Evolutionary conservation across 2,888 invertebrate species (phyloP).

Genomic region (Idaea aversata): DNA sequence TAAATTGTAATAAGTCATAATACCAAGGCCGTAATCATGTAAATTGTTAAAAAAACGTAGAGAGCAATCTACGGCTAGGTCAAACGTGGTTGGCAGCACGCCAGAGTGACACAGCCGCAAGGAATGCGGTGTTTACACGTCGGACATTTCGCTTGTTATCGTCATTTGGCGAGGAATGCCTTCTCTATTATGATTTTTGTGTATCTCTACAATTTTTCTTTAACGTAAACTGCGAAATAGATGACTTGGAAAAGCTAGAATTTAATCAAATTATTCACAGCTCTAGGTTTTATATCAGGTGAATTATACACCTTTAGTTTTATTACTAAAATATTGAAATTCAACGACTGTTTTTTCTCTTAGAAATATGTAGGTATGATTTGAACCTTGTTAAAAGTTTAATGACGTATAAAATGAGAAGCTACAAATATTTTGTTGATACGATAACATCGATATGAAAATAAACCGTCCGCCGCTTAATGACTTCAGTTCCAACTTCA

Average conservation of each 20-base stretch:
- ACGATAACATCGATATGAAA: neutral
- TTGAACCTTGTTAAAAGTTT: neutral
- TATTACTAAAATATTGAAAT: neutral
- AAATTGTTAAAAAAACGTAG: conserved; percentile 13
- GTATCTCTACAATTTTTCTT: conserved; percentile 21
- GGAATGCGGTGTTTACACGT: conserved; percentile 72
- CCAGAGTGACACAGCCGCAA: conserved; percentile 69
- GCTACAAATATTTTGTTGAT: neutral
- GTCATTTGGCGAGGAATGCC: conserved; percentile 41
- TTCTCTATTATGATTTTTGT: conserved; percentile 32
- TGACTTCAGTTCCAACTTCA: conserved; percentile 10
- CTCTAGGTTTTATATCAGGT: neutral
- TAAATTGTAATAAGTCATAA: conserved; percentile 22
- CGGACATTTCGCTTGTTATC: conserved; percentile 52
- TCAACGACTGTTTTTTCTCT: neutral
- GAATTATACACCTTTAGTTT: neutral
- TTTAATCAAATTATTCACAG: neutral
- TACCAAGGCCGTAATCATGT: conserved; percentile 22
- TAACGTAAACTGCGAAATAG: neutral
- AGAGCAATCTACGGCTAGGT: conserved; percentile 53
- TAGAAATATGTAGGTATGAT: neutral
- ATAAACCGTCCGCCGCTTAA: neutral
- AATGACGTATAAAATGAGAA: neutral
- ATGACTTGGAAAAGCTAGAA: neutral
- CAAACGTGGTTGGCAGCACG: conserved; percentile 55